Percentiles rank a stretch among this genome's conserved stretches.
Conservation (phyloP, 2,113 vertebrate genomes). For the Copsychus sechellarum region DNA sequence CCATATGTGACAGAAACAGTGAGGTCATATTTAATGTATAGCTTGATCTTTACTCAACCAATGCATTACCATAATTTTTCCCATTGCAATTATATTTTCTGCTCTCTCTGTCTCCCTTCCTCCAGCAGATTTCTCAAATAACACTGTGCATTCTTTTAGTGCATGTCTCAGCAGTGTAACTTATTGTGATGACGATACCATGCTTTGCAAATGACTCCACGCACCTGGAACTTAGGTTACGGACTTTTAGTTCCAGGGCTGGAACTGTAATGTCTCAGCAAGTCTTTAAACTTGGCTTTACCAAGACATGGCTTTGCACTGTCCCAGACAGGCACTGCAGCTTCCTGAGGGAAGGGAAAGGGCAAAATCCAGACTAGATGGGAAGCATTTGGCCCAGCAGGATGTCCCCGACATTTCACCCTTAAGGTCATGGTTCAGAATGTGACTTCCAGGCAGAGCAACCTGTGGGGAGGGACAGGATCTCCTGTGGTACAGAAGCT, state of each 20-base stretch:
- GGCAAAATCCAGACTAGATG: constrained; percentile 60
- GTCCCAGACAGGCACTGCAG: constrained; percentile 11
- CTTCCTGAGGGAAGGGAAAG: constrained; percentile 68
- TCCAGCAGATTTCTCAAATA: constrained; percentile 39
- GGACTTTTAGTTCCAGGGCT: constrained; percentile 51
- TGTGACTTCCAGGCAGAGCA: constrained; percentile 56
- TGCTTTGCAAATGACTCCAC: constrained; percentile 18
- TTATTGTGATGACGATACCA: constrained; percentile 50
- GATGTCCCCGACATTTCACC: constrained; percentile 48
- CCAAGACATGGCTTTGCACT: constrained; percentile 1
- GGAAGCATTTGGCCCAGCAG: constrained; percentile 63
- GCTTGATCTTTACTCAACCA: background rate
- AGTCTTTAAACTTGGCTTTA: constrained; percentile 56
- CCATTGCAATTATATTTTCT: constrained; percentile 28
- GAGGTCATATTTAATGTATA: background rate
- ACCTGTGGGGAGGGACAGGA: constrained; percentile 57
- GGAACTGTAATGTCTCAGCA: constrained; percentile 56
- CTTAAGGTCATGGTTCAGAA: constrained; percentile 60
- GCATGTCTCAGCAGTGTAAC: constrained; percentile 14
- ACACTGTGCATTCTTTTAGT: constrained; percentile 8
- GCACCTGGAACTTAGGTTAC: constrained; percentile 57
- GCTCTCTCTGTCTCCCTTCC: background rate
- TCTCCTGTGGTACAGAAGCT: constrained; percentile 61
- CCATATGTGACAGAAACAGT: background rate
- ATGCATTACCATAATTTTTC: background rate